Conservation (phyloP, 2,888 invertebrate genomes). For the Strigamia crassipes region DNA sequence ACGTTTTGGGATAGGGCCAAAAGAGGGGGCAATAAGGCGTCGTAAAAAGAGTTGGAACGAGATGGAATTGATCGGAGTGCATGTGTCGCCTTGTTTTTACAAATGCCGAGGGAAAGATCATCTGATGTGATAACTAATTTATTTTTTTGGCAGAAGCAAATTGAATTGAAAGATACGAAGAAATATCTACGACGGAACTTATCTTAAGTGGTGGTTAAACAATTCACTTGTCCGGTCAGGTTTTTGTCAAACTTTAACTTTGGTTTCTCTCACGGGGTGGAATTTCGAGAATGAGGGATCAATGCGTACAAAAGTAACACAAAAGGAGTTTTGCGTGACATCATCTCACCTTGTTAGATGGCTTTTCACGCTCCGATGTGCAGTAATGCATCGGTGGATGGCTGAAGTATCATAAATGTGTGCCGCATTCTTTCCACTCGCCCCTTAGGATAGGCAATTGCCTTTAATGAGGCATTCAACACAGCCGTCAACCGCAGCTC, state of each 20-base stretch:
- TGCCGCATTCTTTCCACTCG: neutral
- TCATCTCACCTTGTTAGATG: neutral
- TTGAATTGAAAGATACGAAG: neutral
- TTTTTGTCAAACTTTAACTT: neutral
- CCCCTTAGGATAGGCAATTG: neutral
- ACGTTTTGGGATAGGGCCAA: neutral
- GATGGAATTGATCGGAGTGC: slow-evolving; percentile 2
- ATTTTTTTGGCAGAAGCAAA: neutral
- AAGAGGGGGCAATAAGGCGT: neutral
- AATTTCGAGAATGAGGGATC: neutral
- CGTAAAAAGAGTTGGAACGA: neutral
- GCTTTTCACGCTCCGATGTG: slow-evolving; percentile 4
- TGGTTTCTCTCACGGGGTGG: neutral
- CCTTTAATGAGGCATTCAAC: slow-evolving; percentile 9
- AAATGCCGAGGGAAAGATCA: neutral
- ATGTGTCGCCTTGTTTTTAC: slow-evolving; percentile 1
- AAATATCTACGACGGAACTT: neutral
- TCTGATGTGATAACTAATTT: neutral
- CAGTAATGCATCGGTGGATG: neutral
- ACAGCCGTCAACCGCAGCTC: slow-evolving; percentile 1
- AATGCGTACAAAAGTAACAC: neutral
- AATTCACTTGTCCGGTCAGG: neutral
- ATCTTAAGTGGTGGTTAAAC: neutral
- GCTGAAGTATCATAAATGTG: neutral
- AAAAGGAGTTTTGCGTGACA: neutral